Percentiles rank a stretch among this genome's conserved stretches.
Evolutionary conservation across 2,113 vertebrate genomes (phyloP).

Genomic region (Daubentonia madagascariensis): DNA sequence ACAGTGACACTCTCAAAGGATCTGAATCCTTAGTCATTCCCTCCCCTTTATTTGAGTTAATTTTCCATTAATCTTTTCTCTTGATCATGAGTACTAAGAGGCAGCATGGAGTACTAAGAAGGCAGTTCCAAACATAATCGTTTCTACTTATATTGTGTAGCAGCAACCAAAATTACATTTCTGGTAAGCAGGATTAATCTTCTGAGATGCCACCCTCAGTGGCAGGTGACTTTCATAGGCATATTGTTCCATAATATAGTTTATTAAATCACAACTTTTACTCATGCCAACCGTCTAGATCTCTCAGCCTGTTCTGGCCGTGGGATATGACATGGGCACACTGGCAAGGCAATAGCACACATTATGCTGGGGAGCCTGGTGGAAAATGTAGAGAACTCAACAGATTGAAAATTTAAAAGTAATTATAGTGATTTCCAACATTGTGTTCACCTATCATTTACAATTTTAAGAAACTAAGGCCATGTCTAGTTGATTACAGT

Average conservation of each 20-base stretch:
- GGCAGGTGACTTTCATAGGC: neutral
- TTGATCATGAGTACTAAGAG: neutral
- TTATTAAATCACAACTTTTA: neutral
- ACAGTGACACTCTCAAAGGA: neutral
- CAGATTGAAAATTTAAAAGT: neutral
- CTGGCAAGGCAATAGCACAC: neutral
- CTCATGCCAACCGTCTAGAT: neutral
- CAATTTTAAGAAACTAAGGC: neutral
- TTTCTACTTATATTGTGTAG: neutral
- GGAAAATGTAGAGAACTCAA: neutral
- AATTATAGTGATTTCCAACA: neutral
- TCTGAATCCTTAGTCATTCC: neutral
- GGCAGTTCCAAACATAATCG: neutral
- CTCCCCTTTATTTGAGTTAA: neutral
- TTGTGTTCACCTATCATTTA: neutral
- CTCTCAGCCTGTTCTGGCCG: neutral
- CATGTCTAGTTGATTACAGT: neutral
- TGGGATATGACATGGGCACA: neutral
- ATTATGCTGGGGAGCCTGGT: neutral
- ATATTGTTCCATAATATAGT: neutral
- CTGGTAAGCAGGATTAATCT: neutral
- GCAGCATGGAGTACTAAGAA: neutral
- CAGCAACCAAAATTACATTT: neutral
- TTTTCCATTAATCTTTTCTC: neutral
- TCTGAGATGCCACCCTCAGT: neutral